A percentile compares a stretch with the other conserved stretches of the same genome.
Evolutionary conservation across 1,140 invertebrate genomes (phyloP).

Genomic region (Belonocnema kinseyi): DNA sequence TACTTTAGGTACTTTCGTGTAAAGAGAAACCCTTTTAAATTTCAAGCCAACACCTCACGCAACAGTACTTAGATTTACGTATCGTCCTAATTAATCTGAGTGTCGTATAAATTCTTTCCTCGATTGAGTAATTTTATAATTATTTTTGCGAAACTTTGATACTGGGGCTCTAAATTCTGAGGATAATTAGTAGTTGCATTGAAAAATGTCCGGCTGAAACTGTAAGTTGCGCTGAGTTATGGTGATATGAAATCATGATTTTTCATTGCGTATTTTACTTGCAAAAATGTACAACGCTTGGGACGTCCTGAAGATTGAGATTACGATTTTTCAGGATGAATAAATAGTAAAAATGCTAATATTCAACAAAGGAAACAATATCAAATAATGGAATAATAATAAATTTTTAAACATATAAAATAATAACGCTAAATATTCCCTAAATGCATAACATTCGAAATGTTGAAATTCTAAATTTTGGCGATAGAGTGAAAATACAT

Average conservation of each 20-base stretch:
- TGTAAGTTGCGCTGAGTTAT: constrained; percentile 12
- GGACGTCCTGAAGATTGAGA: constrained; percentile 1
- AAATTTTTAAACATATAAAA: neutral
- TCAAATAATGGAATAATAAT: neutral
- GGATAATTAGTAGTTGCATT: constrained; percentile 17
- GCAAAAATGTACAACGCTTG: constrained; percentile 21
- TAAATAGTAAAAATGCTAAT: neutral
- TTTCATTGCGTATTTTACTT: constrained; percentile 21
- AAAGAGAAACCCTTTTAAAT: constrained; percentile 4
- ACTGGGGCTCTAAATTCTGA: constrained; percentile 6
- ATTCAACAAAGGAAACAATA: neutral
- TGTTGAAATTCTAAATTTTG: too few relatives aligned
- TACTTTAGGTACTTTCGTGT: constrained; percentile 23
- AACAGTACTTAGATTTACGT: constrained; percentile 18
- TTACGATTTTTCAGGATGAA: constrained; percentile 8
- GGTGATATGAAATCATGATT: constrained; percentile 21
- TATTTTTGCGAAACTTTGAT: constrained; percentile 25
- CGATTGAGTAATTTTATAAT: constrained; percentile 27
- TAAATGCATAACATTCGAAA: too few relatives aligned
- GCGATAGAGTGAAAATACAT: too few relatives aligned
- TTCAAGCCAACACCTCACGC: constrained; percentile 20
- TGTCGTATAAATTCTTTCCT: constrained; percentile 9
- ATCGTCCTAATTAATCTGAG: constrained; percentile 20
- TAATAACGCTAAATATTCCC: too few relatives aligned
- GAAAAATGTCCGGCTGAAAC: constrained; percentile 3